These are phyloP conservation scores for Pissodes strobi DNA, from an alignment of 1,140 invertebrate genomes.

Conservation along the genomic window DNA sequence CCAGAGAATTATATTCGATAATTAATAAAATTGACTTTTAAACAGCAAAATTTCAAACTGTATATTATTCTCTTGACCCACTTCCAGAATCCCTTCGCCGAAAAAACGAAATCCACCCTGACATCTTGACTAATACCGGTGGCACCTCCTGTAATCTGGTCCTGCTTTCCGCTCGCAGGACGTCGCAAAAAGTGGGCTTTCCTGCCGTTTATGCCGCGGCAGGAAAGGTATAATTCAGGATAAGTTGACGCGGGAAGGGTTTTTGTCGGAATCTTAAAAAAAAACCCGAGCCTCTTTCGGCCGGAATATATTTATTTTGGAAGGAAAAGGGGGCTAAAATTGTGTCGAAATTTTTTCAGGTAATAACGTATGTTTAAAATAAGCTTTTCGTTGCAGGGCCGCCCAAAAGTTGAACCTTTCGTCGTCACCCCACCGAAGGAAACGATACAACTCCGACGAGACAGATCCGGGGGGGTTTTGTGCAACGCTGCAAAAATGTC, in stretches of 20 bases:
- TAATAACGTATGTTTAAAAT: too few relatives aligned
- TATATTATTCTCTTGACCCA: too few relatives aligned
- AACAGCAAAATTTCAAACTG: too few relatives aligned
- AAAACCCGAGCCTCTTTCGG: too few relatives aligned
- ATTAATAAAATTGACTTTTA: too few relatives aligned
- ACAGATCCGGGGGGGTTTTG: slow-evolving; percentile 57
- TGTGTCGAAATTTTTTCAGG: too few relatives aligned
- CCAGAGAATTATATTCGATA: too few relatives aligned
- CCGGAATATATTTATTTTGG: too few relatives aligned
- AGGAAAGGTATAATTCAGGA: slow-evolving; percentile 33
- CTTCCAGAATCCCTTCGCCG: too few relatives aligned
- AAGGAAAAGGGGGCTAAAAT: too few relatives aligned
- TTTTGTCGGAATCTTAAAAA: too few relatives aligned
- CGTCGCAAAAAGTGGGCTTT: slow-evolving; percentile 32
- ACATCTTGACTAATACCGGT: slow-evolving; percentile 30
- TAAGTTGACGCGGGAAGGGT: slow-evolving; percentile 20
- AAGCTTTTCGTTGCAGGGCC: slow-evolving; percentile 60
- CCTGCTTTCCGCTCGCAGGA: slow-evolving; percentile 24
- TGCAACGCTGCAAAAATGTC: slow-evolving; percentile 69
- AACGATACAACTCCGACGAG: slow-evolving; percentile 60
- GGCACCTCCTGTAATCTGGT: slow-evolving; percentile 28
- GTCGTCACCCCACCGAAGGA: slow-evolving; percentile 62
- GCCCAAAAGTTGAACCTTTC: slow-evolving; percentile 65
- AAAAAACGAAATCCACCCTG: too few relatives aligned
- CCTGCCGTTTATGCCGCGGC: slow-evolving; percentile 14